Evolutionary conservation across 2,797 vertebrate species (phyloP), one percentile per base, ranked within the genome.

Genomic region (Halcyon chelicuti): DNA sequence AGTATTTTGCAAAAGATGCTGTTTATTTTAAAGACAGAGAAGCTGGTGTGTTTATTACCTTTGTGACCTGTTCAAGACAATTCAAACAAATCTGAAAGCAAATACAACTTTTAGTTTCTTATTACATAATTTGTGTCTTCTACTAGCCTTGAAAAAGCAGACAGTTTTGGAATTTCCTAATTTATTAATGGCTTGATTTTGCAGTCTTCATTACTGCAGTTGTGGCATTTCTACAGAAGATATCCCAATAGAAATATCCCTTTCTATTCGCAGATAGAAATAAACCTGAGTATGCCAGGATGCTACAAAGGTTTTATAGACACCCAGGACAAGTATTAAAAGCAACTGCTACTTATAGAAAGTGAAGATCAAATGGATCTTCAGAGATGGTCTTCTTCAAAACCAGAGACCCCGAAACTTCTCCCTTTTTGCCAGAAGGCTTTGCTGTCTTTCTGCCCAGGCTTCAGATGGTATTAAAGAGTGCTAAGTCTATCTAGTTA

Each of bases 1-100:
- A 86, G 16, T 57, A 52, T 58, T 86, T 93, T 42, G 29, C 18
- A 72, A 71, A 90, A 83, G 3, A 52, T 39, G 6, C 62, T 73
- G 23, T 80, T 44, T 16, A 12, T 44, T 79, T 73, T 44, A 51
- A 60, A 73, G 22, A 39, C 11, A 58, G 46, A 49, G 6, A 86
- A 63, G 35, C 1, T 25, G 2, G 1, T 33, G 11, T 0, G 0
- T 1, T 35, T 47, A 47, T 35, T 35, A 18, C 10, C 14, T 15
- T 1, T 58, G 8, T 37, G 28, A 37, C 15, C 66, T 82, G 19
- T 5, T 16, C 15, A 52, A 73, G n/a, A 31, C 2, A 70, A 10
- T 49, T 76, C 42, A 66, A 87, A 13, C 14, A 79, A 92, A 91
- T 49, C 22, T 66, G 39, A 78, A 83, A 57, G 11, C 8, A 40